phyloP scores from a whole-genome alignment of 2,888 invertebrate genomes.

The Stenolophus ochropezus region DNA sequence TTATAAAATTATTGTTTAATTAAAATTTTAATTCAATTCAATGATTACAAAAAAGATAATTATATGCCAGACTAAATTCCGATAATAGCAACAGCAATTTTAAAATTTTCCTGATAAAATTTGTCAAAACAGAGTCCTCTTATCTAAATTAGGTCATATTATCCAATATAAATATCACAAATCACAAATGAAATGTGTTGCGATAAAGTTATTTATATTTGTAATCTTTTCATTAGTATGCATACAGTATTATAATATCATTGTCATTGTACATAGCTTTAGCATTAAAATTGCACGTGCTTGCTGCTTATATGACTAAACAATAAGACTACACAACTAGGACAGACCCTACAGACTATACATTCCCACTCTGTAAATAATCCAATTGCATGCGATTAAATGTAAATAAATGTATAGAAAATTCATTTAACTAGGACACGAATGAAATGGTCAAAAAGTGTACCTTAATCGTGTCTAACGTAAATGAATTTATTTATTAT shows the following conservation, averaged over 20 bases:
- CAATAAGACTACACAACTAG: background rate
- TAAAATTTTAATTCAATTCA: too few species aligned
- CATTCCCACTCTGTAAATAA: background rate
- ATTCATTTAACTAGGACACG: background rate
- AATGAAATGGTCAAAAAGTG: too few species aligned
- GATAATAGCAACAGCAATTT: background rate
- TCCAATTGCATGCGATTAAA: background rate
- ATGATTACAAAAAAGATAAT: background rate
- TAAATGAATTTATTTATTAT: background rate
- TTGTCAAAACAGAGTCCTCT: background rate
- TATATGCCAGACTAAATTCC: background rate
- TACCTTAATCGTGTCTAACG: background rate
- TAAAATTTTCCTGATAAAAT: background rate
- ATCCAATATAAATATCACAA: background rate
- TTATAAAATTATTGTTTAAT: too few species aligned
- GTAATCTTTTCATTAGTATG: background rate
- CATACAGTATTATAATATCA: background rate
- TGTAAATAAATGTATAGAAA: background rate
- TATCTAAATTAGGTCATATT: background rate
- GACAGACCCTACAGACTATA: background rate
- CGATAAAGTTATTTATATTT: background rate
- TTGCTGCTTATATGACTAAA: background rate
- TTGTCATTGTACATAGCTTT: background rate
- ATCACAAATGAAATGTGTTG: background rate
- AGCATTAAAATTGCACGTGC: background rate